Percentiles rank a stretch among this genome's conserved stretches.
phyloP scores from a whole-genome alignment of 2,113 vertebrate species.

The Pelecanoides urinatrix region DNA sequence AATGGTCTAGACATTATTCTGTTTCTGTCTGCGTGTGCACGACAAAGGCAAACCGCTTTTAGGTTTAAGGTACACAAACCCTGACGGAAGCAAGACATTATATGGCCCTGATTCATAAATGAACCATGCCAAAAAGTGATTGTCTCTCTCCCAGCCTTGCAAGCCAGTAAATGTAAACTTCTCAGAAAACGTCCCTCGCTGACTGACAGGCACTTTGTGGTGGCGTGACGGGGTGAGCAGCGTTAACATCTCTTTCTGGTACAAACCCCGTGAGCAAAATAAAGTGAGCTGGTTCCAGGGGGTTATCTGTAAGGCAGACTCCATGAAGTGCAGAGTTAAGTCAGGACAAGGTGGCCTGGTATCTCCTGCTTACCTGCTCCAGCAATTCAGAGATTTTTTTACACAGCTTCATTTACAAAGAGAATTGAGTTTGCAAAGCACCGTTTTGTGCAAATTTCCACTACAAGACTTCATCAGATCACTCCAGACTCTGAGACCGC shows the following conservation, averaged over 20 bases:
- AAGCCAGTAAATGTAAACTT: neutral
- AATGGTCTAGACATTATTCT: neutral
- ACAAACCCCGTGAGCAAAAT: neutral
- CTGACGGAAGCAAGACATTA: neutral
- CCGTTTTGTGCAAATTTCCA: neutral
- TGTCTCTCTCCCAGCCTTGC: neutral
- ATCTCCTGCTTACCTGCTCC: neutral
- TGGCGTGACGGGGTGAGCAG: neutral
- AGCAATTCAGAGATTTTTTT: neutral
- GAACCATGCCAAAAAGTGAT: neutral
- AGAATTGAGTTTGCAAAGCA: slow-evolving; percentile 6
- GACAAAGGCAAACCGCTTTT: neutral
- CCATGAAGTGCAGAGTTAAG: neutral
- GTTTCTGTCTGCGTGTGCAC: neutral
- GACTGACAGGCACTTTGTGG: neutral
- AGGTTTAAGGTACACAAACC: neutral
- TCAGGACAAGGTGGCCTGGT: neutral
- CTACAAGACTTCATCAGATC: slow-evolving; percentile 30
- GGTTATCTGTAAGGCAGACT: slow-evolving; percentile 33
- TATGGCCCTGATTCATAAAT: neutral
- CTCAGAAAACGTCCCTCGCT: neutral
- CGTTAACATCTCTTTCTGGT: neutral
- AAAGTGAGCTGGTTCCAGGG: neutral
- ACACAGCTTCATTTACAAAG: neutral
- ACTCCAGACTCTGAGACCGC: neutral